A percentile compares a stretch with the other conserved stretches of the same genome.
Evolutionary conservation across 2,113 vertebrate genomes (phyloP).

Genomic region (Otocyon megalotis): DNA sequence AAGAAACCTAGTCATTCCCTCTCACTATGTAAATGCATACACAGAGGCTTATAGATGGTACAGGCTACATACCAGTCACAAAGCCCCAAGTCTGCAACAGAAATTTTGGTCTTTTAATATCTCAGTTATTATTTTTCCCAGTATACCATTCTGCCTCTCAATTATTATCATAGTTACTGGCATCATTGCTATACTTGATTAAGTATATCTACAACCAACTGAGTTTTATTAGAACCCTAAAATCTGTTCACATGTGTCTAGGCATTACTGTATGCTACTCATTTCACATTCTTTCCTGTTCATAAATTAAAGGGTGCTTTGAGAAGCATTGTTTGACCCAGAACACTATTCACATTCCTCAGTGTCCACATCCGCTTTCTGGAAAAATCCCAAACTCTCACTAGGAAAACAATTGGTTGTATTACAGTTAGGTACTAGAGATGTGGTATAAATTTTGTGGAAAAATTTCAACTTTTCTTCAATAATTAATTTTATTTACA

Average conservation of each 20-base stretch:
- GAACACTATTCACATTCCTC: not conserved
- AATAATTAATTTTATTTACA: not conserved
- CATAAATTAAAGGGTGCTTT: not conserved
- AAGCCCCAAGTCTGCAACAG: not conserved
- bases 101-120: not conserved
- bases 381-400: not conserved
- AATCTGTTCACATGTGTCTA: not conserved
- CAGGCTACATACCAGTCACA: not conserved
- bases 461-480: not conserved
- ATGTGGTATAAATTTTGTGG: not conserved
- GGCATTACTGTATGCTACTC: not conserved
- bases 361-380: not conserved
- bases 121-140: not conserved
- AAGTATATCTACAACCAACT: not conserved
- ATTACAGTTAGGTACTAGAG: not conserved
- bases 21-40: not conserved
- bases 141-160: not conserved
- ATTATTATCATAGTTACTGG: not conserved
- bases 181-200: not conserved
- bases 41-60: not conserved
- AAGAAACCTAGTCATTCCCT: not conserved
- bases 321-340: not conserved
- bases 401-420: not conserved
- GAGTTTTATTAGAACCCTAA: conserved; percentile 6
- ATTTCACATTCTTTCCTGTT: conserved; percentile 15